Base-by-base conservation (phyloP, 1,140 invertebrate species). In the Aricia agestis region DNA sequence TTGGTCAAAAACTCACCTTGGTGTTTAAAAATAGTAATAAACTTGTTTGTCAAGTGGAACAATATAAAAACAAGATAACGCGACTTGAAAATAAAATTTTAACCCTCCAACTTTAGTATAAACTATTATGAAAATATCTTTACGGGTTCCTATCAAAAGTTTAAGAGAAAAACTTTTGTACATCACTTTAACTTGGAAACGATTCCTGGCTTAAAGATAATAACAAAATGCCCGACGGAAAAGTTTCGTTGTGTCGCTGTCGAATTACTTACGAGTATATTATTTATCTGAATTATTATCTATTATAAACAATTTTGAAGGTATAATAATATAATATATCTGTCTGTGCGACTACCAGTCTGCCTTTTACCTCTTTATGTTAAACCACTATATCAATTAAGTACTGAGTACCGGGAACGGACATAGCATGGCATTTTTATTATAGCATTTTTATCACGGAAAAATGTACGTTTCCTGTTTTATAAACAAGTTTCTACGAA, bases 91-190 rank as follows among this genome's bases (percentile, higher is more conserved):
- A 52, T 15, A 52, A 52, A 52, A 15, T 52, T 52, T 52, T 52
- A 52, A 52, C 45, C 45, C 13, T 52, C 45, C 13, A 52, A 15
- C 45, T 52, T 52, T 52, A 52, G 13, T 52, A 52, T 15, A 52
- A 52, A 52, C 45, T 52, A 52, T 11, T 52, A 52, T 52, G 45
- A 52, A 52, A 52, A 52, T 52, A 15, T 13, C 45, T 52, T 52
- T 52, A 52, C 45, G 45, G 45, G 45, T 52, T 52, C 13, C 45
- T 15, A 52, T 52, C 13, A 52, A 11, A 52, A 52, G 7, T 52
- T 52, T 52, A 52, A 52, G 45, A 52, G 45, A 52, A 52, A 52
- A 52, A 52, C 45, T 52, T 52, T 52, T 52, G 45, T 52, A 52
- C 13, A 15, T 52, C 45, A 52, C 45, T 52, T 52, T 52, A 15